Conservation (phyloP, 2,888 invertebrate species). For the Apodemia zela region DNA sequence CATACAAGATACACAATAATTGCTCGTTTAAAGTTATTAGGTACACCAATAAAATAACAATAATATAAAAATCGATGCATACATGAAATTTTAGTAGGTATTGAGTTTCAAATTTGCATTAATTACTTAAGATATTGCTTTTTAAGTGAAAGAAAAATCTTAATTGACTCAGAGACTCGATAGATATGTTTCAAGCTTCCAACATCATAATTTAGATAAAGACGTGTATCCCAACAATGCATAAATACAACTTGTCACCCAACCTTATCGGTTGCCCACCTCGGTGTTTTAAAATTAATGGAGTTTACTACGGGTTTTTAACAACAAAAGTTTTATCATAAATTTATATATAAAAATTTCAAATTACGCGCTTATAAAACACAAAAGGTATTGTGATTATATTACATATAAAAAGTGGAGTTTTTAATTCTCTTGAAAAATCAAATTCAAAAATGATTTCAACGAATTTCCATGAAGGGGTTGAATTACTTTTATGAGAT, state of each 20-base stretch:
- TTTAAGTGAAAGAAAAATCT: slow-evolving; percentile 40
- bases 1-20: too few relatives aligned
- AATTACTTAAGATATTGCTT: slow-evolving; percentile 35
- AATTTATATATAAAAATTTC: slow-evolving; percentile 2
- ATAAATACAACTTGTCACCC: slow-evolving; percentile 70
- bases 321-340: slow-evolving; percentile 1
- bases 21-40: too few relatives aligned
- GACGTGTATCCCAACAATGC: slow-evolving; percentile 58
- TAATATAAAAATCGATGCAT: too few relatives aligned
- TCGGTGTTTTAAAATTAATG: slow-evolving; percentile 67
- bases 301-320: slow-evolving; percentile 30
- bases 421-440: slow-evolving; percentile 10
- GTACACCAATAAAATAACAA: not conserved
- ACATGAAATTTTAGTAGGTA: not conserved
- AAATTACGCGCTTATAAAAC: slow-evolving; percentile 17
- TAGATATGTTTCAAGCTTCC: slow-evolving; percentile 66
- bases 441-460: not conserved
- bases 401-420: not conserved
- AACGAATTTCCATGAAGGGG: slow-evolving; percentile 21
- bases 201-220: slow-evolving; percentile 74
- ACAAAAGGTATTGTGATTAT: slow-evolving; percentile 16
- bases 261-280: slow-evolving; percentile 71
- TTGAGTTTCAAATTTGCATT: slow-evolving; percentile 32
- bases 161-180: slow-evolving; percentile 54
- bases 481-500: slow-evolving; percentile 32